Evolutionary conservation across 2,113 vertebrate species (phyloP), one percentile per base, ranked within the genome.

Genomic region (Equus quagga): DNA sequence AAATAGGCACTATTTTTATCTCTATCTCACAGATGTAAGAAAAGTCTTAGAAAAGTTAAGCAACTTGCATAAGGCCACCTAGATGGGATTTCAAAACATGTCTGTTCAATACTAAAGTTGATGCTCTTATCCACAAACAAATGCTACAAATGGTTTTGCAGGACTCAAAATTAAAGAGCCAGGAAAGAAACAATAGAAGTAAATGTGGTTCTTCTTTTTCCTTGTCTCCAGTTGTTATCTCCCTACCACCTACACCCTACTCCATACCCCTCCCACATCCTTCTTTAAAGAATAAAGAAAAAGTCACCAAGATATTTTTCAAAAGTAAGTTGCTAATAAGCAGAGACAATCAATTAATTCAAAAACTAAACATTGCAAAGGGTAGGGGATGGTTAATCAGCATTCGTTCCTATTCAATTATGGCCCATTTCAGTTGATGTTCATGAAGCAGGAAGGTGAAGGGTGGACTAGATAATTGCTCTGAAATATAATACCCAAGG

Each of bases 391-490:
- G 51, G 83, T 83, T 92, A 97, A 97, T 81, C 94, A 78, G 95
- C 84, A 91, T 69, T 87, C 33, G 89, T 96, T 98, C 97, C 83
- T 95, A 56, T 56, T 96, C 98, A 98, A 94, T 96, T 98, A 97
- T 28, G 87, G 56, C 31, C 96, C 90, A 75, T 82, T 95, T 96
- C 62, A 95, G 88, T 28, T 76, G 60, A 90, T 91, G 6, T 82
- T 97, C 75, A 97, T 46, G 17, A 97, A 84, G 15, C 70, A 97
- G 51, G 67, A 97, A 97, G 97, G 81, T 60, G 97, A 97, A 98
- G 56, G 31, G 28, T 92, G 72, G 76, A 70, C 89, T 80, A 13
- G 62, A 94, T 97, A 97, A 98, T 91, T 97, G 85, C 64, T 21
- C 73, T 58, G 31, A 96, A 98, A 98, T 96, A 84, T n/a, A 91